Base-by-base conservation (phyloP, 2,797 vertebrate species). In the Podarcis siculus region DNA sequence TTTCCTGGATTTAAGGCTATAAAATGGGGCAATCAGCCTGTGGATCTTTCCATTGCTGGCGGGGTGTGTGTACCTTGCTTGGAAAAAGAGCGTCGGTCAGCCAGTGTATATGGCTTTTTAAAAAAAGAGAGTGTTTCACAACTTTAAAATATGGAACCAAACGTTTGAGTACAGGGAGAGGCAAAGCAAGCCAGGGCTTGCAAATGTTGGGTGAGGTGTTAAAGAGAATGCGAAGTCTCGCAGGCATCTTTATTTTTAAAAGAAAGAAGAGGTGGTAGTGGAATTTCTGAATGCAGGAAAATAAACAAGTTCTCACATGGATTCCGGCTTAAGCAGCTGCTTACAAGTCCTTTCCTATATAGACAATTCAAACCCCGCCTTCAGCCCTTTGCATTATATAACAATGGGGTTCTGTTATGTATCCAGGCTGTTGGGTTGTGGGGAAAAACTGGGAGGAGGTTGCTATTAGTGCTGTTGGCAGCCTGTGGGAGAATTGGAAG, bases 21-120 rank as follows among this genome's bases (percentile, higher is more conserved):
- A 49, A n/a, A 1, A 8, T 4, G 3, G 23, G 2, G 1, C 6
- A 12, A 5, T 12, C 2, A 30, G 23, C 39, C 8, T 3, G 6
- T 61, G 5, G 15, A 19, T 25, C 42, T 78, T 58, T n/a, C 35
- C 5, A 49, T 25, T 79, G 12, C 5, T 8, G 58, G 23, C 17
- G 27, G 5, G 3, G 4, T 27, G 5, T 3, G 13, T 55, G 66
- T 76, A 30, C 66, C 35, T 69, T 15, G 9, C 64, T 35, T 79
- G 58, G 61, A 15, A 55, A 55, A 55, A 55, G 49, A 55, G 49
- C 49, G 49, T 55, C 49, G 49, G 49, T 55, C 49, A 55, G 49
- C 49, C 49, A 15, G 13, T 55, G 13, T 55, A 13, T 55, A 55
- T 55, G 49, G 49, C 13, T 55, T 55, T 15, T 55, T 55, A 4